phyloP scores from a whole-genome alignment of 2,888 invertebrate genomes.

The Syrista parreyssii region DNA sequence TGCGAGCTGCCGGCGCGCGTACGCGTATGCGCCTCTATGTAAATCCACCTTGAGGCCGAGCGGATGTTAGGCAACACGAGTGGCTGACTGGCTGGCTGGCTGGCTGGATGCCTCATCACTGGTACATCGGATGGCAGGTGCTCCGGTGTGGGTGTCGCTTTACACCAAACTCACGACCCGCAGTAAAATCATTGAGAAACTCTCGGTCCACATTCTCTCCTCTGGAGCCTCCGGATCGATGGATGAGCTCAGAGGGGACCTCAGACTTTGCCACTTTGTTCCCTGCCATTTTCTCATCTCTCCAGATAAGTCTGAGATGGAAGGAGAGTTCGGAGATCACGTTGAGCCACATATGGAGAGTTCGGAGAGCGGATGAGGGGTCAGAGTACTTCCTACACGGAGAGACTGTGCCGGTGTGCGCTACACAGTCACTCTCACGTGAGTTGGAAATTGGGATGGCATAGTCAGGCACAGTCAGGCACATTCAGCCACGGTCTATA shows the following conservation, averaged over 20 bases:
- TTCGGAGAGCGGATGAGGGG: slow-evolving; percentile 59
- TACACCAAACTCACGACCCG: slow-evolving; percentile 39
- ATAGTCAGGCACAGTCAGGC: too few relatives aligned
- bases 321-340: slow-evolving; percentile 39
- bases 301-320: neutral
- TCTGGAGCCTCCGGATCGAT: too few relatives aligned
- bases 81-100: slow-evolving; percentile 41
- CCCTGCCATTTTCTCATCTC: neutral
- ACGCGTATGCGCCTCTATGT: neutral
- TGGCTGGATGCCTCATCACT: slow-evolving; percentile 25
- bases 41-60: slow-evolving; percentile 19
- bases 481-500: too few relatives aligned
- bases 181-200: too few relatives aligned
- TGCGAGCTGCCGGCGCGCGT: neutral
- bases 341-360: slow-evolving; percentile 52
- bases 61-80: slow-evolving; percentile 57
- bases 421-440: neutral
- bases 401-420: neutral
- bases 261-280: neutral
- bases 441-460: too few relatives aligned
- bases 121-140: slow-evolving; percentile 32
- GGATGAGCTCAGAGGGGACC: too few relatives aligned
- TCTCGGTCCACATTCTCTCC: too few relatives aligned
- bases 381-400: slow-evolving; percentile 63
- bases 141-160: slow-evolving; percentile 52